Conservation (phyloP, 2,113 vertebrate genomes). For the Cyanocitta stelleri region DNA sequence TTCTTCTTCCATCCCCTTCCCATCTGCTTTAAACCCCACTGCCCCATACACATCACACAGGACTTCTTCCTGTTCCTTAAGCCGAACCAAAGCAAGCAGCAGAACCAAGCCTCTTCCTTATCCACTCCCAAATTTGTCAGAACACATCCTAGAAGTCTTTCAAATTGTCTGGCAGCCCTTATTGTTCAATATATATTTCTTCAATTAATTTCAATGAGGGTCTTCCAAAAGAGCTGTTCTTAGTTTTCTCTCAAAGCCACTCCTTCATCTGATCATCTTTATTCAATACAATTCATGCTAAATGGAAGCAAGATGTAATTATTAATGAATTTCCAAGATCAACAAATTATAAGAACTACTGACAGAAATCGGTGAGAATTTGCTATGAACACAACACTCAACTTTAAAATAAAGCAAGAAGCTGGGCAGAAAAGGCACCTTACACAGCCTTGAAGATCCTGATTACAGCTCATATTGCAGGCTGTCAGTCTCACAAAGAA, state of each 20-base stretch:
- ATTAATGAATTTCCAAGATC: background rate
- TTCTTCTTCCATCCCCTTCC: background rate
- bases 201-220: background rate
- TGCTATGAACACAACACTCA: background rate
- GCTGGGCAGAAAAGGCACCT: background rate
- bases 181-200: background rate
- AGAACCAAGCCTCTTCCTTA: background rate
- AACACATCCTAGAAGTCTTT: background rate
- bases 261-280: background rate
- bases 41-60: background rate
- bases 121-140: background rate
- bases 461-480: background rate
- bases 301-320: background rate
- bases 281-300: background rate
- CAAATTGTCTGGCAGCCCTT: background rate
- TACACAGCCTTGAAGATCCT: background rate
- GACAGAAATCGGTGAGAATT: background rate
- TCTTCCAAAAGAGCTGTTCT: background rate
- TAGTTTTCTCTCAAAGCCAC: background rate
- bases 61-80: background rate
- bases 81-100: background rate
- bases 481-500: background rate
- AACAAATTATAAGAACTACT: background rate
- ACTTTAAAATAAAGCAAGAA: background rate
- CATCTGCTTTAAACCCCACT: background rate